Base-by-base conservation (phyloP, 2,888 invertebrate species). In the Polydrusus tereticollis region DNA sequence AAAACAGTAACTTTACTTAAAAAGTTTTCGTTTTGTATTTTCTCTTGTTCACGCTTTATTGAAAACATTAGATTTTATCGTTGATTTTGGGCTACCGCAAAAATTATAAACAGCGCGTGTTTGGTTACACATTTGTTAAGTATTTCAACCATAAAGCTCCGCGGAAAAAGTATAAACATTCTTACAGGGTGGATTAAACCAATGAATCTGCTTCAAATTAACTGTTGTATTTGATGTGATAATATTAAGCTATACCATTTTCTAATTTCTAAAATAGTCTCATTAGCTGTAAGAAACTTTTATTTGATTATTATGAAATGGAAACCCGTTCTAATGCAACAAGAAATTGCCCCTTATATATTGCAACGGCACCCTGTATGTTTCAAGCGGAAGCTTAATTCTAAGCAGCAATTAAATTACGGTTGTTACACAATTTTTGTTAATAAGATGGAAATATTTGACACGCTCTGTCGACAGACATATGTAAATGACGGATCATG, bases 11-110 rank as follows among this genome's bases (percentile, higher is more conserved):
- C 45, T 47, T 47, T 20, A 21, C 21, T 21, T 6, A 47, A 47
- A 52, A 41, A 41, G 45, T 45, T 41, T 45, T 29, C 16, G 29
- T 62, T 43, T 43, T 62, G 26, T 47, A 29, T 47, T 45, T 62
- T 62, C 62, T 62, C 47, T 47, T 6, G 29, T 45, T 62, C 62
- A 62, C 62, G 62, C 62, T 62, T 47, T 43, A 62, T 62, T 62
- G 62, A 33, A 45, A 62, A 62, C 47, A 33, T 62, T 45, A 16
- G 62, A 62, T 62, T 62, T 45, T 45, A 47, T 62, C 62, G 29
- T 29, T 29, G n/a, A 62, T 62, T 62, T 62, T 47, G 29, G 47
- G 62, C 62, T 47, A 29, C 47, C 33, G 33, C 47, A 47, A 26
- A 62, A 45, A 55, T 55, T 55, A 33, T 18, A 29, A 26, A 55